Base-by-base conservation (phyloP, 1,140 invertebrate species). In the Musca vetustissima region DNA sequence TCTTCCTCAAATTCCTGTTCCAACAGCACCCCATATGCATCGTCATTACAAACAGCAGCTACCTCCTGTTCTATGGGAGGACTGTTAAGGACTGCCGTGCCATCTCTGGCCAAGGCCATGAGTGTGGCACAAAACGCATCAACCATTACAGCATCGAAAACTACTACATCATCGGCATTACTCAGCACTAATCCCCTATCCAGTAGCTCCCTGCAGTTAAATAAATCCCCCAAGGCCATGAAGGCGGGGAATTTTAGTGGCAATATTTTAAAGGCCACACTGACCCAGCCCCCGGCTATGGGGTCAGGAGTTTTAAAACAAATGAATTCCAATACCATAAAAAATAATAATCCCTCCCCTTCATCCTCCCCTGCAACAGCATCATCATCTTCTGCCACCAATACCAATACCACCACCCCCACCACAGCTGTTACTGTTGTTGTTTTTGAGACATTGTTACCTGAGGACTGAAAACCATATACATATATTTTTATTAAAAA, bases 361-460 rank as follows among this genome's bases (percentile, higher is more conserved):
- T 11, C n/a, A 15, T 57, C 65, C 17, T 22, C 19, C n/a, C 25
- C 17, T 52, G n/a, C n/a, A n/a, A n/a, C n/a, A n/a, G n/a, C 47
- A 49, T 21, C 61, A 66, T 32, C 19, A 19, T 43, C 36, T 9
- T 64, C 43, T 17, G 57, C 36, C 24, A 47, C 43, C 24, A 59
- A 43, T 43, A 53, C 64, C 19, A 71, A 64, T 69, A 70, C 72
- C 52, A 71, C 75, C 69, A 70, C 73, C 69, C 71, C 79, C 73
- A 73, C 80, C 75, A 77, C 80, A 74, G 77, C 78, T 77, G 80
- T 82, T 78, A 82, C 80, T 79, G 80, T 82, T 80, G 80, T 82
- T 80, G 80, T 82, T 74, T 82, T 82, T 76, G 80, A 82, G 82
- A 82, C 80, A 82, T 78, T 82, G 80, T 82, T 82, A 82, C 80